Evolutionary conservation across 2,113 vertebrate genomes (phyloP).

Genomic region (Callorhinus ursinus): DNA sequence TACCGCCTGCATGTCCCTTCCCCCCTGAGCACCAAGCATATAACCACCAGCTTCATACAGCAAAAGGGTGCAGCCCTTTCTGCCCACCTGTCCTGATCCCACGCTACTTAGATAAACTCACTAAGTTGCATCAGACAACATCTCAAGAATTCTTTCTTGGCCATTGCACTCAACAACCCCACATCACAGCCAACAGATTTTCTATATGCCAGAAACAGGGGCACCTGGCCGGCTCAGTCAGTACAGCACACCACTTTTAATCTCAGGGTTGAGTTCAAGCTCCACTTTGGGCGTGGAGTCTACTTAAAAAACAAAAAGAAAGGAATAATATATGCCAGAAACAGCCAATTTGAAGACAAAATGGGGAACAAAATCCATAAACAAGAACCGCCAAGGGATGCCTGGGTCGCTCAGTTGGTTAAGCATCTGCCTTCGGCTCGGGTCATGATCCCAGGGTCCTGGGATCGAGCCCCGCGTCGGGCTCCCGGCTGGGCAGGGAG

Average conservation of each 20-base stretch:
- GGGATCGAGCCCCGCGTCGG: no score
- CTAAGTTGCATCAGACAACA: neutral
- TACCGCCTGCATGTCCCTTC: neutral
- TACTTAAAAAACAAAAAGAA: neutral
- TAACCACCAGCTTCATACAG: neutral
- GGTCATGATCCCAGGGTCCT: no score
- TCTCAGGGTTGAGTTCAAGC: neutral
- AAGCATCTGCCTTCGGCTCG: neutral
- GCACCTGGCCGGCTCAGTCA: neutral
- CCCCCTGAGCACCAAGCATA: neutral
- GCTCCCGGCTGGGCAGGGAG: no score
- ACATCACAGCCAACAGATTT: neutral
- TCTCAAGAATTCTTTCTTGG: neutral
- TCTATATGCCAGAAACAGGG: neutral
- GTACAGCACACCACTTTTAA: neutral
- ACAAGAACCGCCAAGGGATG: neutral
- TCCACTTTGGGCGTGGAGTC: neutral
- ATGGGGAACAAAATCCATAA: conserved; percentile 4
- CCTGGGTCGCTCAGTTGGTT: neutral
- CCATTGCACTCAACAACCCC: neutral
- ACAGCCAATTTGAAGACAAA: conserved; percentile 11
- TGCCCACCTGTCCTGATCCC: neutral
- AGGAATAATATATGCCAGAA: neutral
- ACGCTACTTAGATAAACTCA: neutral
- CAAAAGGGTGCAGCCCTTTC: neutral